These are phyloP conservation scores for Periplaneta americana DNA, from an alignment of 1,140 invertebrate genomes.

Conservation along the genomic window DNA sequence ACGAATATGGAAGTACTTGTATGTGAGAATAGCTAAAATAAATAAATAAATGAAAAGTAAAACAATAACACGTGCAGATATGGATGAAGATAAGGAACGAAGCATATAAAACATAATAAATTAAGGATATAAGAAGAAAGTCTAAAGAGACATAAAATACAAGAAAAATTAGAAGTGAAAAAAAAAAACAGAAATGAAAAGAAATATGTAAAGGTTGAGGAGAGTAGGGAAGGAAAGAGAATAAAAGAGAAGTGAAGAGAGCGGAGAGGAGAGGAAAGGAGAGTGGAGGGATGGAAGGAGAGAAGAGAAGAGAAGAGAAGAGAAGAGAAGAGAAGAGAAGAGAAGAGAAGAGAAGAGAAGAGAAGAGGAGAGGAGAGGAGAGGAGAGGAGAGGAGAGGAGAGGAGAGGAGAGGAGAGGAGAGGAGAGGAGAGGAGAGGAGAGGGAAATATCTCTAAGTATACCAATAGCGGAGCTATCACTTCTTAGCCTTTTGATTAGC, in stretches of 20 bases:
- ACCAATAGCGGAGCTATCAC: too few species aligned
- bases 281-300: constrained; percentile 17
- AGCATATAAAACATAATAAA: background rate
- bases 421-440: background rate
- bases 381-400: background rate
- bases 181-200: background rate
- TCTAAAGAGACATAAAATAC: background rate
- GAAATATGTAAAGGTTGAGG: background rate
- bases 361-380: background rate
- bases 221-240: constrained; percentile 6
- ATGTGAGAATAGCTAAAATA: too few species aligned
- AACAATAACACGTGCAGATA: too few species aligned
- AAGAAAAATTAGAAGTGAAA: background rate
- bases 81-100: background rate
- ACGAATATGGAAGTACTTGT: too few species aligned
- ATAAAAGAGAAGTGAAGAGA: constrained; percentile 12
- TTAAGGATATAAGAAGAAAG: background rate
- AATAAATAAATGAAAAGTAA: too few species aligned
- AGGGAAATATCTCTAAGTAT: too few species aligned
- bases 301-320: background rate
- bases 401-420: background rate
- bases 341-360: background rate
- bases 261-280: constrained; percentile 7
- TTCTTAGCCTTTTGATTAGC: too few species aligned
- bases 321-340: background rate